phyloP scores from a whole-genome alignment of 2,797 vertebrate genomes.

The Phoeniculus purpureus region DNA sequence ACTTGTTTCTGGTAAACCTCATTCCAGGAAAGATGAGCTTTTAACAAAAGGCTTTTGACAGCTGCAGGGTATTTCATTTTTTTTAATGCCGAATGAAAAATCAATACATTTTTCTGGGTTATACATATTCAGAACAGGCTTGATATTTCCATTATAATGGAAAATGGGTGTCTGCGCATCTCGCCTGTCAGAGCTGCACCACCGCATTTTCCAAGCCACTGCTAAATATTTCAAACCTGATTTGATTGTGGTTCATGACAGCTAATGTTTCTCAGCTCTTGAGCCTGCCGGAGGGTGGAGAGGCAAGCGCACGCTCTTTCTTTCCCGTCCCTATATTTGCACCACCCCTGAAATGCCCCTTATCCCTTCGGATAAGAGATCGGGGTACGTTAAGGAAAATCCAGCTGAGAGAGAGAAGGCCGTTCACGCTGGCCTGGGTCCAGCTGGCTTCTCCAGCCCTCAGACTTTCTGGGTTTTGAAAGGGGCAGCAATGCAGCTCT shows the following conservation, averaged over 20 bases:
- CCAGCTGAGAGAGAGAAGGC: neutral
- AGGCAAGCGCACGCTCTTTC: slow-evolving; percentile 57
- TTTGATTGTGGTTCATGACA: slow-evolving; percentile 96
- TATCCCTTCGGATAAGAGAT: slow-evolving; percentile 47
- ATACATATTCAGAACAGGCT: slow-evolving; percentile 96
- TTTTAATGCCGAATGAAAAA: slow-evolving; percentile 95
- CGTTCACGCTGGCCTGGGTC: slow-evolving; percentile 32
- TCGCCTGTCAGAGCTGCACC: slow-evolving; percentile 94
- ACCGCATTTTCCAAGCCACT: slow-evolving; percentile 95
- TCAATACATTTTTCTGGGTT: slow-evolving; percentile 98
- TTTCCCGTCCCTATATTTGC: slow-evolving; percentile 60
- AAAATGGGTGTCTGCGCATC: slow-evolving; percentile 84
- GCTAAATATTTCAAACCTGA: slow-evolving; percentile 98
- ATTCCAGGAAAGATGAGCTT: slow-evolving; percentile 94
- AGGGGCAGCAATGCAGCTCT: neutral
- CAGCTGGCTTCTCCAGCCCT: neutral
- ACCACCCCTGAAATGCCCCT: slow-evolving; percentile 40
- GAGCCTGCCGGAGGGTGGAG: slow-evolving; percentile 72
- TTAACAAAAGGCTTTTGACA: slow-evolving; percentile 98
- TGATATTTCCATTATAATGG: slow-evolving; percentile 90
- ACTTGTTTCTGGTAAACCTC: slow-evolving; percentile 90
- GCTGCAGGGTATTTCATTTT: slow-evolving; percentile 98
- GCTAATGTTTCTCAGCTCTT: slow-evolving; percentile 83
- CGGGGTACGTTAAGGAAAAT: slow-evolving; percentile 50
- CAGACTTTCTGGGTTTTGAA: neutral